Base-by-base conservation (phyloP, 1,140 invertebrate genomes). In the Pseudoatta argentina region DNA sequence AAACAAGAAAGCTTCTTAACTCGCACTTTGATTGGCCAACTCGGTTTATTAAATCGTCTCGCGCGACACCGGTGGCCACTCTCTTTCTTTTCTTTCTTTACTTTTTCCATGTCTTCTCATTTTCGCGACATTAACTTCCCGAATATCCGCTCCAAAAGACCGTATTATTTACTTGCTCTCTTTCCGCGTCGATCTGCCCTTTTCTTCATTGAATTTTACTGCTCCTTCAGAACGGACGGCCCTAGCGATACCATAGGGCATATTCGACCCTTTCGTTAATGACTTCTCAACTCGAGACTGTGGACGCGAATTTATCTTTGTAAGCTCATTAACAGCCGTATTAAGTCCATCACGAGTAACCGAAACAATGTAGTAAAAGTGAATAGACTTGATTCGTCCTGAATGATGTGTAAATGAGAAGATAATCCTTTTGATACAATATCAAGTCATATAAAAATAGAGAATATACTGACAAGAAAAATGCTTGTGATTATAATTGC, bases 1-100 rank as follows among this genome's bases (percentile, higher is more conserved):
- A 94, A 81, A 83, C 95, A 93, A 94, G 94, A 95, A 95, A 95
- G 92, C 93, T 95, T 93, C 94, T 95, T 94, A 94, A 91, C 93
- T 93, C 88, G 87, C 89, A 92, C 87, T 94, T 95, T 95, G 93
- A 95, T 95, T 95, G 92, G 94, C 91, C 91, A 92, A 94, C 93
- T 94, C 92, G 91, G 94, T 95, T 95, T 95, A 95, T 95, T 95
- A 95, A 95, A 95, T 95, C 93, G 89, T 92, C 91, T 88, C 89
- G 86, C 91, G 91, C 91, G 90, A 90, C 91, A 94, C 48, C 61
- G 39, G 34, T 21, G 39, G 77, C 44, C 63, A n/a, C 39, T 59
- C 24, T 24, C 76, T 69, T 44, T 51, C 48, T 51, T 57, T 55
- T 89, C 55, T 69, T 27, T 76, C 59, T 71, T 87, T 48, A 61